These are phyloP conservation scores for Bryconaethiops microstoma DNA, from an alignment of 2,797 vertebrate species.

Conservation along the genomic window DNA sequence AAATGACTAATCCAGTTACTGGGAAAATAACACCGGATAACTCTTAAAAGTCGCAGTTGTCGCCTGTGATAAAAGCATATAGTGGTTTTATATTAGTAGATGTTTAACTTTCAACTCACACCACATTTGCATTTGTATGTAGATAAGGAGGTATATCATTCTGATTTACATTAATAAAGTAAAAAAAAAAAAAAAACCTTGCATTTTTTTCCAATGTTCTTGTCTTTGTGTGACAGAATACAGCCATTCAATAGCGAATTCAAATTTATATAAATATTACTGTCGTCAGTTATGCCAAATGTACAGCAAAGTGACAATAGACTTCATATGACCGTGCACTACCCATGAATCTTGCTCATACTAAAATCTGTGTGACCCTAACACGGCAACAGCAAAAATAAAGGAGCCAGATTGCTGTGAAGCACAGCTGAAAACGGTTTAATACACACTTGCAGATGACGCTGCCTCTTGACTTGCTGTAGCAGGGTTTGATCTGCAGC, in stretches of 20 bases:
- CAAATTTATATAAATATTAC: background rate
- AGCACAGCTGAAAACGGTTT: background rate
- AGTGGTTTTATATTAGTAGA: background rate
- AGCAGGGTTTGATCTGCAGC: slow-evolving; percentile 97
- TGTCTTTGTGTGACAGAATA: no score
- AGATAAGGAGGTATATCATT: background rate
- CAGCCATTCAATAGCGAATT: no score
- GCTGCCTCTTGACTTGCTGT: slow-evolving; percentile 93
- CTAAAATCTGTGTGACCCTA: background rate
- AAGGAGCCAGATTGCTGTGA: background rate
- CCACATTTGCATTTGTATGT: background rate
- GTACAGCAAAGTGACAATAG: background rate
- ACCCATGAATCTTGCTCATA: background rate
- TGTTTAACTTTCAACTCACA: background rate
- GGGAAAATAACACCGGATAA: background rate
- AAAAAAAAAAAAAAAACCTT: background rate
- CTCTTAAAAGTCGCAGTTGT: background rate
- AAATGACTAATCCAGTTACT: background rate
- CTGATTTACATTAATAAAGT: background rate
- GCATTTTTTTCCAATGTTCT: no score
- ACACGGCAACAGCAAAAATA: background rate
- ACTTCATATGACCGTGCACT: background rate
- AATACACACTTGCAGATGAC: slow-evolving; percentile 95
- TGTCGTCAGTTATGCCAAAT: background rate
- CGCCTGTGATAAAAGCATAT: background rate